phyloP scores from a whole-genome alignment of 2,797 vertebrate genomes.

The Micropoecilia bifurca region DNA sequence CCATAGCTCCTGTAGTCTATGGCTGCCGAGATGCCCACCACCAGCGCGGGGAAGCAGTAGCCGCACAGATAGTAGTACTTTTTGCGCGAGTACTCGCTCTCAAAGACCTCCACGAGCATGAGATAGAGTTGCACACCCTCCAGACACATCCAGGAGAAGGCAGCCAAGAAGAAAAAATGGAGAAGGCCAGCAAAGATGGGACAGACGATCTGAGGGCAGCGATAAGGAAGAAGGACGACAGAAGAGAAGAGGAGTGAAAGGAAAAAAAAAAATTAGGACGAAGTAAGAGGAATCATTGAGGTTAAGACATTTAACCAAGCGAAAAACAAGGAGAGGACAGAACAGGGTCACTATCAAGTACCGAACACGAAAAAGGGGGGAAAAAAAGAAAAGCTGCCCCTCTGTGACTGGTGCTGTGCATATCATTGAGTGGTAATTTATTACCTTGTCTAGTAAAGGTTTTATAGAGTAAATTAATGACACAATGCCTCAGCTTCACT shows the following conservation, averaged over 20 bases:
- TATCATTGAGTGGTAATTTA: conserved; percentile 54
- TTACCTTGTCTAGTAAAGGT: conserved; percentile 45
- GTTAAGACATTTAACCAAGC: conserved; percentile 32
- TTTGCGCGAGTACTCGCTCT: conserved; percentile 92
- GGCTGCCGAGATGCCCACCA: conserved; percentile 93
- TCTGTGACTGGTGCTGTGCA: conserved; percentile 39
- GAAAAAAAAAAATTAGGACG: conserved; percentile 26
- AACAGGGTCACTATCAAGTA: conserved; percentile 38
- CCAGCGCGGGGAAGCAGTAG: conserved; percentile 93
- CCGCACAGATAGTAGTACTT: conserved; percentile 95
- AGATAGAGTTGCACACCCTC: conserved; percentile 96
- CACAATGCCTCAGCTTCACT: conserved; percentile 23
- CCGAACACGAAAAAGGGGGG: conserved; percentile 25
- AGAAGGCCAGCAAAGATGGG: conserved; percentile 93
- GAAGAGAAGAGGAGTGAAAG: conserved; percentile 8
- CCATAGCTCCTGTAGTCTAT: conserved; percentile 96
- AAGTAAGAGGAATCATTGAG: conserved; percentile 33
- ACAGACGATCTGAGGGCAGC: conserved; percentile 86
- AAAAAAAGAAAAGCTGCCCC: conserved; percentile 46
- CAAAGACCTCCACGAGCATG: conserved; percentile 95
- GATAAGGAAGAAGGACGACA: conserved; percentile 18
- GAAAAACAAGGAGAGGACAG: conserved; percentile 38
- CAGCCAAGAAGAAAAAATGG: conserved; percentile 96
- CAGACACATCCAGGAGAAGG: conserved; percentile 97
- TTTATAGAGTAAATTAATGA: conserved; percentile 51